Evolutionary conservation across 2,888 invertebrate genomes (phyloP).

Genomic region (Laothoe populi): DNA sequence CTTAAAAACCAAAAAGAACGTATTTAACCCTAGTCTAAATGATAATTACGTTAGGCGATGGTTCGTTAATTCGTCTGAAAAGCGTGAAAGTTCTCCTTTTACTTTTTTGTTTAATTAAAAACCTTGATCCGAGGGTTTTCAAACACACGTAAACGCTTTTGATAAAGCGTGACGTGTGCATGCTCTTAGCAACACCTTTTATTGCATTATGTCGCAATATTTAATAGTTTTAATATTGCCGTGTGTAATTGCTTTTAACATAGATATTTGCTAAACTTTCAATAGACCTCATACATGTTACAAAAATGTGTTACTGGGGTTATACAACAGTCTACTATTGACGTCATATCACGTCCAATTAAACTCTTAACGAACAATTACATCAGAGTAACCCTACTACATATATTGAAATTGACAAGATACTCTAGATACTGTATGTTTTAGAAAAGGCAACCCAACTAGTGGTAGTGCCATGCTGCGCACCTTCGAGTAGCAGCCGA

Average conservation of each 20-base stretch:
- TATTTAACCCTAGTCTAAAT: conserved; percentile 12
- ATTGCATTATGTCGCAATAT: conserved; percentile 18
- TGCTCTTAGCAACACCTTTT: conserved; percentile 15
- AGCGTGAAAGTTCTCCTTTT: conserved; percentile 45
- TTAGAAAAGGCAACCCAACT: too few relatives aligned
- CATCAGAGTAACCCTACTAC: background rate
- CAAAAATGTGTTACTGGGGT: background rate
- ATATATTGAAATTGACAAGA: background rate
- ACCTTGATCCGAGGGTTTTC: conserved; percentile 22
- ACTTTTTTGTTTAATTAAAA: conserved; percentile 33
- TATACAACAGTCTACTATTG: conserved; percentile 4
- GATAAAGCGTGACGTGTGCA: conserved; percentile 15
- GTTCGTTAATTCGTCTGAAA: conserved; percentile 50
- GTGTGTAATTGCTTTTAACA: conserved; percentile 17
- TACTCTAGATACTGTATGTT: background rate
- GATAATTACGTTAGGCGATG: conserved; percentile 30
- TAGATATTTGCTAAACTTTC: background rate
- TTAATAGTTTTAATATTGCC: conserved; percentile 13
- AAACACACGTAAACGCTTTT: conserved; percentile 23
- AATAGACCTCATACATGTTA: background rate
- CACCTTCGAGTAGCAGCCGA: too few relatives aligned
- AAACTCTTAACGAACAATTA: conserved; percentile 8
- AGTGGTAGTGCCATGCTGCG: too few relatives aligned
- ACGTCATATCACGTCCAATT: conserved; percentile 14
- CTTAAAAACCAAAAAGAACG: background rate